Base-by-base conservation (phyloP, 2,888 invertebrate species). In the Nemotelus pantherinus region DNA sequence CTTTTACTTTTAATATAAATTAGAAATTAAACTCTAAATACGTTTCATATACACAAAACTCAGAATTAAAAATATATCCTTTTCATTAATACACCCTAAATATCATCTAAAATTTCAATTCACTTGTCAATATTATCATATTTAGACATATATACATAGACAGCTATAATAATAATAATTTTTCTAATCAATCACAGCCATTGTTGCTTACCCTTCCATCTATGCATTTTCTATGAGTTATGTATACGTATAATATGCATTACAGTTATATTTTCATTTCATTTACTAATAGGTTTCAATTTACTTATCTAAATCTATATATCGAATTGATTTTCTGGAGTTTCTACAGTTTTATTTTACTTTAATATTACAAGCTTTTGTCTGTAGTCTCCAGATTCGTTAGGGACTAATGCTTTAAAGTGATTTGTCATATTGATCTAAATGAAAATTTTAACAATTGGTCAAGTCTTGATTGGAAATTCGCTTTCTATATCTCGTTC, bases 181-280 rank as follows among this genome's bases (percentile, higher is more conserved):
- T 47, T 25, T 60, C 50, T 74, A 74, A 63, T 63, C 63, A 41
- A 74, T 74, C 74, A 74, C 74, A 74, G 74, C 74, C 74, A 48
- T 74, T 44, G 45, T 72, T 74, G 74, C 60, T 60, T 57, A 60
- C n/a, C 70, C 25, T 70, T 47, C 10, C 63, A n/a, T 60, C 74
- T 74, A 60, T 45, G 47, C 63, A 58, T 44, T 47, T 48, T 48
- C 47, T 60, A 68, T 9, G 39, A 7, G 25, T 7, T 55, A 48
- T 68, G 41, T 50, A 53, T 68, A 50, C 7, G 7, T 63, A 63
- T 3, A 9, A 39, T 74, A 9, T 43, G 4, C 43, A 41, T 10
- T 39, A 63, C 63, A 74, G 60, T 63, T 48, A 74, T 74, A 72
- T 45, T 60, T 57, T 55, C 55, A 55, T 71, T 41, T 41, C 7